Evolutionary conservation across 2,113 vertebrate genomes (phyloP).

Genomic region (Malurus elegans): DNA sequence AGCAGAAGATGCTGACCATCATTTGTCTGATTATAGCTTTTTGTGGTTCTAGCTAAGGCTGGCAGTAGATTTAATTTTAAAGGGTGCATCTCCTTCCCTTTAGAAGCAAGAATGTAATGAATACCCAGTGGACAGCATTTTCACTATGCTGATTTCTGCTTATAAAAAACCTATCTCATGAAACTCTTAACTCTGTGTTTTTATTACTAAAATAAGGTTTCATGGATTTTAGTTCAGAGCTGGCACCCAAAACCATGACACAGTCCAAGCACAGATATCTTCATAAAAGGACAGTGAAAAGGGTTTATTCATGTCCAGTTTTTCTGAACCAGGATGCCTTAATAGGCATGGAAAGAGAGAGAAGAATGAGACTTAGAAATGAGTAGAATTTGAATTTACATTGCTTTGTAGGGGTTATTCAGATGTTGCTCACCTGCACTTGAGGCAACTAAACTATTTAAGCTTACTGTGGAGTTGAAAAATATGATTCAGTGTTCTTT

Average conservation of each 20-base stretch:
- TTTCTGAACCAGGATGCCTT: not conserved
- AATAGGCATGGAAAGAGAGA: not conserved
- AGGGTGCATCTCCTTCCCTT: accelerated
- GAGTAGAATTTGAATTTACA: not conserved
- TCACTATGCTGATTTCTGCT: not conserved
- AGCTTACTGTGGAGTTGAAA: not conserved
- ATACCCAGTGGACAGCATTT: not conserved
- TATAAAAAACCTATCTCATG: not conserved
- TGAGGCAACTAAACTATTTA: not conserved
- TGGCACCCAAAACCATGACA: not conserved
- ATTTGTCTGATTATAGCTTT: not conserved
- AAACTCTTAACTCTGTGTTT: not conserved
- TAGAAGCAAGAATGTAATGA: not conserved
- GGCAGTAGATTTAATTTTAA: not conserved
- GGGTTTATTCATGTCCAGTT: not conserved
- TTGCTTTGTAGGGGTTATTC: not conserved
- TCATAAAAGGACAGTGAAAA: not conserved
- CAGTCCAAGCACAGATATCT: not conserved
- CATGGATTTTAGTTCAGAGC: not conserved
- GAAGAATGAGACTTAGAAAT: not conserved
- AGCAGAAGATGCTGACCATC: not conserved
- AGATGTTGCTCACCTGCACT: not conserved
- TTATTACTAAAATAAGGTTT: not conserved
- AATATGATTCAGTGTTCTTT: not conserved
- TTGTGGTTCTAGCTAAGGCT: not conserved